These are phyloP conservation scores for Artibeus jamaicensis DNA, from an alignment of 2,797 vertebrate species.

Conservation along the genomic window DNA sequence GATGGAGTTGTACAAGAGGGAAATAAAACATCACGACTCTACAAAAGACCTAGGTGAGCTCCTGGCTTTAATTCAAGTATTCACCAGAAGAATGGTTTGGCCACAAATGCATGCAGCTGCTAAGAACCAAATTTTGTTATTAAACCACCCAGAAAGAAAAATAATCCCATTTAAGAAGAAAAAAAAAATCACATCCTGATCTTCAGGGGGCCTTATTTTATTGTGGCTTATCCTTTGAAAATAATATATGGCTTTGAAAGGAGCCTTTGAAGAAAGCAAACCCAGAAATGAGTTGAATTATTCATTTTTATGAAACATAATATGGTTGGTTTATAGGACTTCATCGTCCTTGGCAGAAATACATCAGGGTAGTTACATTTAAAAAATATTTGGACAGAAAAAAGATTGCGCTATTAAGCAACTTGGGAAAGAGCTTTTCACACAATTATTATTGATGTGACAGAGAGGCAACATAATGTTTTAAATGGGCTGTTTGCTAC, in stretches of 20 bases:
- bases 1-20: not conserved
- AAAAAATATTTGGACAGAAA: not conserved
- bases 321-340: not conserved
- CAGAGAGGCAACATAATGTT: rapidly evolving
- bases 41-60: not conserved
- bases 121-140: not conserved
- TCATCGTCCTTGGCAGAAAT: not conserved
- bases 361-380: not conserved
- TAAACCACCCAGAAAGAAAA: not conserved
- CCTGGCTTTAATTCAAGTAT: not conserved
- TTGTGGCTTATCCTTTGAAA: not conserved
- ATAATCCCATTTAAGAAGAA: not conserved
- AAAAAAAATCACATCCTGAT: no score
- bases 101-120: not conserved
- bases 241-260: not conserved
- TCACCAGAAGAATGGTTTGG: not conserved
- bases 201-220: not conserved
- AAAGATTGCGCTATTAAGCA: not conserved
- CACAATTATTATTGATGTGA: not conserved
- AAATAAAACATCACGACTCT: not conserved
- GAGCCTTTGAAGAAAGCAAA: not conserved
- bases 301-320: not conserved
- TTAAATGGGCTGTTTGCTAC: not conserved
- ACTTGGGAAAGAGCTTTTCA: not conserved
- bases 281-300: not conserved